These are phyloP conservation scores for Caenorhabditis becei DNA, from an alignment of 2,888 invertebrate genomes.

Conservation along the genomic window DNA sequence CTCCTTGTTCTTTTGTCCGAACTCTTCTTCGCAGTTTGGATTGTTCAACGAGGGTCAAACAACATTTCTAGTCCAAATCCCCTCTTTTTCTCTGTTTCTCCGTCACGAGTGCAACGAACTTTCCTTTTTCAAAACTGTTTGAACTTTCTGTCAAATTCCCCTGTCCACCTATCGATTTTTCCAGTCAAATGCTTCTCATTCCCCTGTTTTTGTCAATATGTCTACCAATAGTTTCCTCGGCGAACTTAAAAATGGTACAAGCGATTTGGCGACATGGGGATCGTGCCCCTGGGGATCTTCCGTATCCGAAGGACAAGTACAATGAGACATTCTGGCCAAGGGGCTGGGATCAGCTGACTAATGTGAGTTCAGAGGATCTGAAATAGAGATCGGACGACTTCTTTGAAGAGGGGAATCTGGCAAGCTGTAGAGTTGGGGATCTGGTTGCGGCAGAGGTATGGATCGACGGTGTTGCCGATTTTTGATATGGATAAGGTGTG, in stretches of 20 bases:
- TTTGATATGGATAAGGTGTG: constrained; percentile 52
- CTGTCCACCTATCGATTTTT: too few relatives aligned
- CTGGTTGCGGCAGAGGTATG: constrained; percentile 51
- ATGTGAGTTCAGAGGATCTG: constrained; percentile 56
- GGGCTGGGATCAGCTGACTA: constrained; percentile 77
- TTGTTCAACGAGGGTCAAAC: too few relatives aligned
- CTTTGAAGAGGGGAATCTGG: constrained; percentile 54
- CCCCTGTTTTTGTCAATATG: background rate
- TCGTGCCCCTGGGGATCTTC: constrained; percentile 86
- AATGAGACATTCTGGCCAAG: constrained; percentile 72
- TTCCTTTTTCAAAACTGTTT: background rate
- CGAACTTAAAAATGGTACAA: constrained; percentile 67
- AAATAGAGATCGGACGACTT: background rate
- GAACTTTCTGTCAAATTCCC: background rate
- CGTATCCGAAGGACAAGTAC: constrained; percentile 74
- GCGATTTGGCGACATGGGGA: constrained; percentile 92
- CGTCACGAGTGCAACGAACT: background rate
- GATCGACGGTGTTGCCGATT: constrained; percentile 20
- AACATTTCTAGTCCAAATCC: too few relatives aligned
- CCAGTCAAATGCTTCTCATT: constrained; percentile 8
- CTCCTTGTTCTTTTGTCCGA: background rate
- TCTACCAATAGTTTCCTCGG: background rate
- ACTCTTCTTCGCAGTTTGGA: constrained; percentile 9
- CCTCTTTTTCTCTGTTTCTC: background rate
- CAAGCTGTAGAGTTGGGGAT: constrained; percentile 51